phyloP scores from a whole-genome alignment of 1,140 invertebrate species.

The Philotrypesis tridentata region DNA sequence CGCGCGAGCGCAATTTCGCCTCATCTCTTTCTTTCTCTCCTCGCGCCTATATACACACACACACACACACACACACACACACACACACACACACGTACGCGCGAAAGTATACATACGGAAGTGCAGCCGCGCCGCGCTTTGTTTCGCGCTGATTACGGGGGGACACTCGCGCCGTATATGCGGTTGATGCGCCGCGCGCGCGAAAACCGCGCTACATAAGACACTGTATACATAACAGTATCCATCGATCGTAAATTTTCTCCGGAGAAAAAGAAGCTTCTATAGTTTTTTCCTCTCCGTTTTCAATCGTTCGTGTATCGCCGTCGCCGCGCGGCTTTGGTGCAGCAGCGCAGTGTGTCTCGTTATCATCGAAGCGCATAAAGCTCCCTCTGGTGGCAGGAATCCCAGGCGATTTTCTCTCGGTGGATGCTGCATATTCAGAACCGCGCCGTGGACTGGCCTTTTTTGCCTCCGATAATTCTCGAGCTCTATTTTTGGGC shows the following conservation, averaged over 20 bases:
- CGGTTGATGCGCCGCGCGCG: too few relatives aligned
- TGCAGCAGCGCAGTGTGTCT: too few relatives aligned
- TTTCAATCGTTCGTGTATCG: neutral
- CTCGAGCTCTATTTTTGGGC: neutral
- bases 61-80: too few relatives aligned
- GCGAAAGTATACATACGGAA: too few relatives aligned
- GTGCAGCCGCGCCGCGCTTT: neutral
- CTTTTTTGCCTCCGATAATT: neutral
- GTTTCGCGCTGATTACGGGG: neutral
- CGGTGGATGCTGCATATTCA: neutral
- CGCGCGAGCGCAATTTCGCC: neutral
- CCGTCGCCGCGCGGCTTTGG: too few relatives aligned
- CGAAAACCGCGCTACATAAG: too few relatives aligned
- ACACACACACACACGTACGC: too few relatives aligned
- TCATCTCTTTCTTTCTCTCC: neutral
- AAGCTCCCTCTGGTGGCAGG: neutral
- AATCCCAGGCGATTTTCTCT: neutral
- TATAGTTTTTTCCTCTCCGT: too few relatives aligned
- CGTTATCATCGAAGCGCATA: neutral
- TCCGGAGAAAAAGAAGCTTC: too few relatives aligned
- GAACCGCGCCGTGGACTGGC: neutral
- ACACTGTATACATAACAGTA: too few relatives aligned
- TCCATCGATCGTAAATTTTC: too few relatives aligned
- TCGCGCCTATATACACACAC: neutral
- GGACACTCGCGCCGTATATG: too few relatives aligned